Evolutionary conservation across 2,113 vertebrate genomes (phyloP), one percentile per base, ranked within the genome.

Genomic region (Pantherophis guttatus): DNA sequence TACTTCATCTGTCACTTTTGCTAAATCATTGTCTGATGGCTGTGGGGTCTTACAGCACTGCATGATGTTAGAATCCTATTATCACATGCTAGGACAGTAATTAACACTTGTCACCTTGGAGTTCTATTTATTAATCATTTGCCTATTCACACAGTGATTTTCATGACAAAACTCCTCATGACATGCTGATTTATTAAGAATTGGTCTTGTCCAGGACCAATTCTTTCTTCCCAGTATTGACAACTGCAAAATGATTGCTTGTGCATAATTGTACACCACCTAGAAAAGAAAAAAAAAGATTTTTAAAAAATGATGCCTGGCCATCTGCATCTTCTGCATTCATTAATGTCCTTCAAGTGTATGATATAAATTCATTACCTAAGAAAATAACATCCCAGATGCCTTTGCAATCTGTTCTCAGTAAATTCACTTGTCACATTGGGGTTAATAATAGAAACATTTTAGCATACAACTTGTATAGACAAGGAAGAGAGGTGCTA

Each of bases 171-270:
- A 1, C 50, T 59, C 29, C 88, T 50, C 39, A 48, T 75, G 53
- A 94, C 81, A 91, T 13, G 39, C 50, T 92, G 85, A 91, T n/a
- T 81, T 57, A 81, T 86, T 92, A 90, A 53, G 8, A 39, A 26
- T 10, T 17, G 24, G 58, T 48, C 10, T 91, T n/a, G 52, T 86
- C 24, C 23, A 86, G 91, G 15, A 91, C 75, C 33, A 81, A 39
- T 50, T 44, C 89, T 90, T 93, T 93, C 92, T 93, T 21, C 50
- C 55, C 8, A 70, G 23, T 89, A 92, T 89, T 89, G 48, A 89
- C 88, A 92, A 92, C 62, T 92, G 92, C 92, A 89, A 89, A 92
- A 89, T 92, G 92, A 89, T 92, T 89, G 87, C 92, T 89, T 81
- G 33, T 50, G 62, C 11, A 13, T 88, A 88, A 92, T 89, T 94